phyloP scores from a whole-genome alignment of 2,113 vertebrate species.

The Gambusia holbrooki region DNA sequence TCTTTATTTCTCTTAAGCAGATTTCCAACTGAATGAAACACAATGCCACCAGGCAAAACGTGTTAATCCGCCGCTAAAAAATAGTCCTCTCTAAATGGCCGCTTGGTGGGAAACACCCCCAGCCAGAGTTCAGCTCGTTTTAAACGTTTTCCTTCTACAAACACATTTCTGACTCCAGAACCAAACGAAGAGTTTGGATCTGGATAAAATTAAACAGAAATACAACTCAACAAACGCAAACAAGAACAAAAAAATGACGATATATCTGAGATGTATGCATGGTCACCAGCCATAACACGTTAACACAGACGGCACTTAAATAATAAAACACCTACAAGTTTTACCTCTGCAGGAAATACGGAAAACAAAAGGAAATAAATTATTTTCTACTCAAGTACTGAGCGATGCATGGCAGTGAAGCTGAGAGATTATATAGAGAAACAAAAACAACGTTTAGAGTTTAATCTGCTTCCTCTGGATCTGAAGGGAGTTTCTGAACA shows the following conservation, averaged over 20 bases:
- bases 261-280: conserved; percentile 86
- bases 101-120: not conserved
- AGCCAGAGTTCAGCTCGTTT: not conserved
- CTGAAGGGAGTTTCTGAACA: conserved; percentile 23
- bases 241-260: conserved; percentile 54
- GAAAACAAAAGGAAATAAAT: conserved; percentile 89
- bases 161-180: not conserved
- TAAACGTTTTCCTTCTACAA: not conserved
- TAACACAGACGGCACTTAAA: conserved; percentile 95
- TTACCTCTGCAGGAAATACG: conserved; percentile 82
- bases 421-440: conserved; percentile 38
- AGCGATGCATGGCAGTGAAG: conserved; percentile 71
- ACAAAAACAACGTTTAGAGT: not conserved
- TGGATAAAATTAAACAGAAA: conserved; percentile 66
- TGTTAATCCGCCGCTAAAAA: not conserved
- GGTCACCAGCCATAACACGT: conserved; percentile 98
- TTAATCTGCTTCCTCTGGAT: not conserved
- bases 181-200: not conserved
- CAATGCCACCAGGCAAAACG: not conserved
- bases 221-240: conserved; percentile 60
- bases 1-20: not conserved
- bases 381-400: conserved; percentile 81
- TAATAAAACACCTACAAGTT: conserved; percentile 88
- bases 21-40: not conserved
- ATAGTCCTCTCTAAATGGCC: conserved; percentile 1